Conservation (phyloP, 1,140 invertebrate genomes). For the Homarus americanus region DNA sequence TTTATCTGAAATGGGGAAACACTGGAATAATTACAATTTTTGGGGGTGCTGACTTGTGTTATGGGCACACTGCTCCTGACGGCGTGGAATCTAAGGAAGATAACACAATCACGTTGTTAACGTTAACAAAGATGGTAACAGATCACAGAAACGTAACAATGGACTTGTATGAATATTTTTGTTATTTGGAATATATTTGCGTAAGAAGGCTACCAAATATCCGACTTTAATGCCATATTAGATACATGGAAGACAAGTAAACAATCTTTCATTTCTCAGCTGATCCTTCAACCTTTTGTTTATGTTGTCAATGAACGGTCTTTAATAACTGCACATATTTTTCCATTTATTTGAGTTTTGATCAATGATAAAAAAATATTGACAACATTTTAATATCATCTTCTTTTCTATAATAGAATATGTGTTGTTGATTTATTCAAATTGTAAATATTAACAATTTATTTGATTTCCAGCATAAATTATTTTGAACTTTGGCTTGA, state of each 20-base stretch:
- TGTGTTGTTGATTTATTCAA: too few species aligned
- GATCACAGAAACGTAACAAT: not conserved
- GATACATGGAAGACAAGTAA: not conserved
- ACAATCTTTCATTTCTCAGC: conserved; percentile 38
- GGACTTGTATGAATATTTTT: not conserved
- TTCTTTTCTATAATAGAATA: not conserved
- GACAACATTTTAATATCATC: not conserved
- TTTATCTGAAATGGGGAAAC: too few species aligned
- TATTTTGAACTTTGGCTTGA: conserved; percentile 38
- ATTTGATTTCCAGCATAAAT: conserved; percentile 19
- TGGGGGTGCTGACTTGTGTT: not conserved
- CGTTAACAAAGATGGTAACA: not conserved
- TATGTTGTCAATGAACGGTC: conserved; percentile 57
- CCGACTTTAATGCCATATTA: not conserved
- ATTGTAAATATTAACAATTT: not conserved
- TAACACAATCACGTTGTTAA: not conserved
- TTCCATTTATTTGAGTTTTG: not conserved
- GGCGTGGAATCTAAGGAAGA: not conserved
- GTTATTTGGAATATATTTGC: not conserved
- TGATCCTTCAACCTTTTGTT: conserved; percentile 61
- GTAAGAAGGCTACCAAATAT: not conserved
- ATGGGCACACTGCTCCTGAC: not conserved
- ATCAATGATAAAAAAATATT: not conserved
- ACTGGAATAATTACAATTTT: too few species aligned
- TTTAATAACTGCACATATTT: conserved; percentile 2